A percentile compares a stretch with the other conserved stretches of the same genome.
phyloP scores from a whole-genome alignment of 2,888 invertebrate genomes.

The Coenonympha glycerion region DNA sequence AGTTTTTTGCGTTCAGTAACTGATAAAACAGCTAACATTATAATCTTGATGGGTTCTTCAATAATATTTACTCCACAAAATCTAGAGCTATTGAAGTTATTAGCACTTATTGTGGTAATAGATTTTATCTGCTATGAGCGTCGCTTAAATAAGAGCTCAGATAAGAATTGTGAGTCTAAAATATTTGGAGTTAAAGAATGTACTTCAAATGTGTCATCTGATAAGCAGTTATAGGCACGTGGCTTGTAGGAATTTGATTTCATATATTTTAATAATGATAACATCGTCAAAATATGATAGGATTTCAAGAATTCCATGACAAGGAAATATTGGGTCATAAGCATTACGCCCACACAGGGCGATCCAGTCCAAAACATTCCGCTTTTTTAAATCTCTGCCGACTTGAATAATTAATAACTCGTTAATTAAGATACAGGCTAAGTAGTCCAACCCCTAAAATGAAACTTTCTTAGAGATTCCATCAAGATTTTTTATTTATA shows the following conservation, averaged over 20 bases:
- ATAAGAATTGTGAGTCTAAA: background rate
- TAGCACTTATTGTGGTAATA: too few species aligned
- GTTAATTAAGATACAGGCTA: slow-evolving; percentile 70
- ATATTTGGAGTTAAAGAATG: background rate
- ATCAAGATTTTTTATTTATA: background rate
- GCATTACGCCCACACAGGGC: slow-evolving; percentile 54
- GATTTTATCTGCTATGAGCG: background rate
- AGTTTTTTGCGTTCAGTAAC: too few species aligned
- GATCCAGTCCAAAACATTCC: slow-evolving; percentile 57
- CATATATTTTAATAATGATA: slow-evolving; percentile 23
- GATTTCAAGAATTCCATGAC: slow-evolving; percentile 28
- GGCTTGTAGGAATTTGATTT: slow-evolving; percentile 13
- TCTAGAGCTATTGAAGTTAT: too few species aligned
- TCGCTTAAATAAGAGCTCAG: background rate
- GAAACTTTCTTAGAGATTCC: slow-evolving; percentile 21
- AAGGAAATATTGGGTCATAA: slow-evolving; percentile 40
- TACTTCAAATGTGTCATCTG: background rate
- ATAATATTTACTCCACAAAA: too few species aligned
- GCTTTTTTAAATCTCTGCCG: slow-evolving; percentile 65
- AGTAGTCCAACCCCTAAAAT: slow-evolving; percentile 56
- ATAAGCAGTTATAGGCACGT: slow-evolving; percentile 7
- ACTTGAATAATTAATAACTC: slow-evolving; percentile 67
- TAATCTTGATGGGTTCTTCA: too few species aligned
- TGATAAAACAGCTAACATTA: too few species aligned
- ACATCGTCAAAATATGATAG: slow-evolving; percentile 52